A percentile compares a stretch with the other conserved stretches of the same genome.
Evolutionary conservation across 2,797 vertebrate species (phyloP).

Genomic region (Monodelphis domestica): DNA sequence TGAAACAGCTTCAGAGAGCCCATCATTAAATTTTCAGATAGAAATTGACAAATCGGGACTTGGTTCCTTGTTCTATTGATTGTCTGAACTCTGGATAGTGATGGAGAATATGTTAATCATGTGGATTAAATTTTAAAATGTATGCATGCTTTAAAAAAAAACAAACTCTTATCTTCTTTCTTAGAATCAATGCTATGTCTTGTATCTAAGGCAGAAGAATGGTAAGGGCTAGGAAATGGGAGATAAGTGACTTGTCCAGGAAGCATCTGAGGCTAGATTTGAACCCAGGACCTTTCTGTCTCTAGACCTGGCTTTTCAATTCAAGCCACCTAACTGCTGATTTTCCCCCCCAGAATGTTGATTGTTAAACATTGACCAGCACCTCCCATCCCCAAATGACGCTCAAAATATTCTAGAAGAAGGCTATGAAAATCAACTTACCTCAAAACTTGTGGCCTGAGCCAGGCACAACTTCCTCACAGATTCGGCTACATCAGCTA

Average conservation of each 20-base stretch:
- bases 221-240: too few species aligned
- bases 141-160: too few species aligned
- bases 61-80: neutral
- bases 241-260: too few species aligned
- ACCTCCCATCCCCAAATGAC: neutral
- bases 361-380: neutral
- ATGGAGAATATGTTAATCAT: neutral
- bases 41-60: neutral
- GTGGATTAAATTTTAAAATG: neutral
- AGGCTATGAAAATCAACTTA: constrained; percentile 72
- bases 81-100: neutral
- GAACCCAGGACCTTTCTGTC: too few species aligned
- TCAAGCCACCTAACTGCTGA: too few species aligned
- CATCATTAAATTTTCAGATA: neutral
- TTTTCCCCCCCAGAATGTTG: neutral
- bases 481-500: constrained; percentile 80
- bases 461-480: constrained; percentile 88
- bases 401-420: neutral
- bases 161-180: too few species aligned
- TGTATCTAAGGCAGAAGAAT: too few species aligned
- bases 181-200: too few species aligned
- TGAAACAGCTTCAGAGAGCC: neutral
- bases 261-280: too few species aligned
- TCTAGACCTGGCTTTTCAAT: too few species aligned
- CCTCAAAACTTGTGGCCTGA: constrained; percentile 86